Conservation (phyloP, 1,140 invertebrate genomes). For the Cepaea nemoralis region DNA sequence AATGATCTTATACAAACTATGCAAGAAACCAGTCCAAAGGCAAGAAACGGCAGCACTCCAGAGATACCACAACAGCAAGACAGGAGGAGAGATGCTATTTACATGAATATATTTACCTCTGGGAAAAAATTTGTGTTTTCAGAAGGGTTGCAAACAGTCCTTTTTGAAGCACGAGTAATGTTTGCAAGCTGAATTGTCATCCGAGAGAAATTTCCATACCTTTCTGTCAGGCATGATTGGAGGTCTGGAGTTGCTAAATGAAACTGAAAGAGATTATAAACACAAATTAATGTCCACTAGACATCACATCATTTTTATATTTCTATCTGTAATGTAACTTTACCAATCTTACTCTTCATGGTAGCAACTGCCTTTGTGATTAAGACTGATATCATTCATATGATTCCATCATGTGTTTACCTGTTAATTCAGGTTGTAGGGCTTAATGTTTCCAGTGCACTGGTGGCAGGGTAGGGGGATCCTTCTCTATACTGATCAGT, state of each 20-base stretch:
- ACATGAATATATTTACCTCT: constrained; percentile 57
- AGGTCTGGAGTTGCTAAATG: constrained; percentile 12
- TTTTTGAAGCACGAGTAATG: constrained; percentile 56
- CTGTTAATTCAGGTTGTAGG: too few species aligned
- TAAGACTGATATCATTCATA: too few species aligned
- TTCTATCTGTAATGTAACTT: too few species aligned
- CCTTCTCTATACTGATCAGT: too few species aligned
- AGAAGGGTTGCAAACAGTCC: constrained; percentile 54
- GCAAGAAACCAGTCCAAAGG: too few species aligned
- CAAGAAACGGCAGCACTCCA: too few species aligned
- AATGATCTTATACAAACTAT: too few species aligned
- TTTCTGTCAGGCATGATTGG: constrained; percentile 3
- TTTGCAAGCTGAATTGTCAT: constrained; percentile 49
- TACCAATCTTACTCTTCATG: too few species aligned
- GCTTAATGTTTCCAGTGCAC: too few species aligned
- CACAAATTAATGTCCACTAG: background rate
- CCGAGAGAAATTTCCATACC: constrained; percentile 47
- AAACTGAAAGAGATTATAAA: constrained; percentile 15
- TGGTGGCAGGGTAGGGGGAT: too few species aligned
- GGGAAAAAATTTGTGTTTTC: constrained; percentile 66
- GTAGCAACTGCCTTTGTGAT: too few species aligned
- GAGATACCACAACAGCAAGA: background rate
- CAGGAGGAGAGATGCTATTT: background rate
- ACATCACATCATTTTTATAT: background rate
- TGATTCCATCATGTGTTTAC: too few species aligned